phyloP scores from a whole-genome alignment of 2,888 invertebrate species.

The Dendrolimus pini region DNA sequence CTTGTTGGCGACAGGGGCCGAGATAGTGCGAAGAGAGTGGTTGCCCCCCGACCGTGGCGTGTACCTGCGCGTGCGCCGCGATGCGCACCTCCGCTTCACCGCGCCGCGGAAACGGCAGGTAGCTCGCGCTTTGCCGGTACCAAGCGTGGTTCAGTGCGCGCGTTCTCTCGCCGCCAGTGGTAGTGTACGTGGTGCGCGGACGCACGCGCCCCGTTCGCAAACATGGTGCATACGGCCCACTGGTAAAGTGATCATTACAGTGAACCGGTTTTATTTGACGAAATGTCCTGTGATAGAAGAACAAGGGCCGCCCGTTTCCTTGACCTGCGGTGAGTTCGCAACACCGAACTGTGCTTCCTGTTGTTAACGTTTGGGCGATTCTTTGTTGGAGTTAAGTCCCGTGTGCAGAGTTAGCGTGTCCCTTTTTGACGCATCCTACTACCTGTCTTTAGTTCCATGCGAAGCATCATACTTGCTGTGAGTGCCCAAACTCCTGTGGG shows the following conservation, averaged over 20 bases:
- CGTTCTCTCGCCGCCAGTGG: slow-evolving; percentile 72
- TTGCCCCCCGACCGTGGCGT: slow-evolving; percentile 30
- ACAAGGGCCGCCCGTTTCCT: slow-evolving; percentile 70
- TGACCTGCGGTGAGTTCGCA: slow-evolving; percentile 72
- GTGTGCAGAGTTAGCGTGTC: slow-evolving; percentile 60
- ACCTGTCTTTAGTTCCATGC: too few species aligned
- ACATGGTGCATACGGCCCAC: slow-evolving; percentile 56
- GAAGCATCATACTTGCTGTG: too few species aligned
- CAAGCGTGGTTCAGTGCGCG: slow-evolving; percentile 67
- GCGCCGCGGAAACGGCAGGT: slow-evolving; percentile 66
- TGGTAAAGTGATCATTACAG: slow-evolving; percentile 64
- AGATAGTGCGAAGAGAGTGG: slow-evolving; percentile 32
- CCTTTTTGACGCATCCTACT: slow-evolving; percentile 57
- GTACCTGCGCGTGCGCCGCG: slow-evolving; percentile 67
- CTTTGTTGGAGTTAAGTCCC: slow-evolving; percentile 69
- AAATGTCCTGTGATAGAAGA: slow-evolving; percentile 74
- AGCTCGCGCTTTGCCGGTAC: slow-evolving; percentile 40
- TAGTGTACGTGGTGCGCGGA: slow-evolving; percentile 67
- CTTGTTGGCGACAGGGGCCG: slow-evolving; percentile 22
- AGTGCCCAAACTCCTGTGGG: too few species aligned
- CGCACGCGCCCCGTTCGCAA: slow-evolving; percentile 52
- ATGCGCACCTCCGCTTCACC: slow-evolving; percentile 69
- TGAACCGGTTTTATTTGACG: slow-evolving; percentile 50
- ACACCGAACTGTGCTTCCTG: slow-evolving; percentile 53
- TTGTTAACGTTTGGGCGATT: slow-evolving; percentile 48